phyloP scores from a whole-genome alignment of 2,113 vertebrate genomes.

The Chloebia gouldiae region DNA sequence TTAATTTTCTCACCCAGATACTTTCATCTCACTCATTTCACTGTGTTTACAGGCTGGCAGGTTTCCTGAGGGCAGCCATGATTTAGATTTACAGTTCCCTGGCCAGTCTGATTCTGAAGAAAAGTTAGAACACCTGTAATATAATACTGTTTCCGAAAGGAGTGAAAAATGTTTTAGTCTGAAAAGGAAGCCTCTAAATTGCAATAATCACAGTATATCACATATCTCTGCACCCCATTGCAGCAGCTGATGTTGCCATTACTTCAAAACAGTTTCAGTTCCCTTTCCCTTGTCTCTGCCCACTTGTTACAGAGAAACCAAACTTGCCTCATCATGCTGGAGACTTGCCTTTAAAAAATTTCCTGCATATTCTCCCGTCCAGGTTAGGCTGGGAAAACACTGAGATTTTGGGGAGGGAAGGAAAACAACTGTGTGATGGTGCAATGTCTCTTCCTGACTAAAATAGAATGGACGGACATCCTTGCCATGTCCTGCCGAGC shows the following conservation, averaged over 20 bases:
- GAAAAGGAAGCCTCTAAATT: conserved; percentile 53
- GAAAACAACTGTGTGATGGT: neutral
- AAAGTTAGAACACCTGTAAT: conserved; percentile 74
- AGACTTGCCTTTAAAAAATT: neutral
- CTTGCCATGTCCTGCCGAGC: neutral
- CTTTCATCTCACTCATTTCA: conserved; percentile 74
- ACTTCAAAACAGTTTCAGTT: neutral
- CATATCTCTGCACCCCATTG: neutral
- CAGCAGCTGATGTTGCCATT: neutral
- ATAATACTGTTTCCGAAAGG: conserved; percentile 63
- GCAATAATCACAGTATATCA: conserved; percentile 45
- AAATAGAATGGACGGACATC: neutral
- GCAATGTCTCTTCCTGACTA: neutral
- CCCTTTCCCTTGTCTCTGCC: neutral
- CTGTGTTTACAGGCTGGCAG: conserved; percentile 71
- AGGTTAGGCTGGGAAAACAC: neutral
- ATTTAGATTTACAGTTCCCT: conserved; percentile 74
- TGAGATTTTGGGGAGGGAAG: neutral
- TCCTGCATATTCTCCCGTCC: neutral
- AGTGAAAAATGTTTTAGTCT: conserved; percentile 44
- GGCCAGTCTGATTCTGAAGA: conserved; percentile 69
- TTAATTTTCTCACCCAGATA: conserved; percentile 72
- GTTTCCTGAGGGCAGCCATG: conserved; percentile 73
- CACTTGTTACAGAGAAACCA: neutral
- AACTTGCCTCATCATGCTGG: neutral